Evolutionary conservation across 2,113 vertebrate genomes (phyloP).

Genomic region (Ictalurus punctatus): DNA sequence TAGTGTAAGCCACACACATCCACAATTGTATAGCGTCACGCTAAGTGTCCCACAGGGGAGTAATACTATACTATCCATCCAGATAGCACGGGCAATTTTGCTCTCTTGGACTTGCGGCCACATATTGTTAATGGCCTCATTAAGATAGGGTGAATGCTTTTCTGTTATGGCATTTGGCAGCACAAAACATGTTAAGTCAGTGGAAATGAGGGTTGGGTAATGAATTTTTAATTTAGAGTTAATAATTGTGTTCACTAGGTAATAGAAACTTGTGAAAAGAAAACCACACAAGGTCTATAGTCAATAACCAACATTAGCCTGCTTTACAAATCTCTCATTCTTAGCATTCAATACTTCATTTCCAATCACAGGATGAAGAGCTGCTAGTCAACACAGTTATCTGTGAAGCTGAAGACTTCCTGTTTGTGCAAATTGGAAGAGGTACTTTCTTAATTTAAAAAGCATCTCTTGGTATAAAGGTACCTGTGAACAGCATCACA

Average conservation of each 20-base stretch:
- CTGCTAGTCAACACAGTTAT: not conserved
- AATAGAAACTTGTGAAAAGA: too few species aligned
- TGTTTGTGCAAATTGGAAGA: not conserved
- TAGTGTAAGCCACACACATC: too few species aligned
- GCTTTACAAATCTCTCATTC: not conserved
- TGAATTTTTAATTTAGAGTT: too few species aligned
- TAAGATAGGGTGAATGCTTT: not conserved
- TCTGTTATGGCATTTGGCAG: too few species aligned
- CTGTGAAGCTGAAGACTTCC: not conserved
- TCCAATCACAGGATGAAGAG: not conserved
- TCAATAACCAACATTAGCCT: not conserved
- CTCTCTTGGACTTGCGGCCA: not conserved
- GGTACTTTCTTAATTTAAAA: not conserved
- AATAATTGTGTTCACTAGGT: too few species aligned
- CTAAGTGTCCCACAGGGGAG: too few species aligned
- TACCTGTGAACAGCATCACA: too few species aligned
- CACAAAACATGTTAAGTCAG: too few species aligned
- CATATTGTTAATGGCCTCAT: not conserved
- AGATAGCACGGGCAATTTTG: not conserved
- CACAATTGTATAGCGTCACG: too few species aligned
- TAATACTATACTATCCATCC: not conserved
- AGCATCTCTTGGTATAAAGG: not conserved
- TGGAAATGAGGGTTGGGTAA: too few species aligned
- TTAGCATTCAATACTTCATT: not conserved
- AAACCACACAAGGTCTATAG: not conserved